A percentile compares a stretch with the other conserved stretches of the same genome.
Conservation (phyloP, 2,888 invertebrate species). For the Chymomyza fuscimana region DNA sequence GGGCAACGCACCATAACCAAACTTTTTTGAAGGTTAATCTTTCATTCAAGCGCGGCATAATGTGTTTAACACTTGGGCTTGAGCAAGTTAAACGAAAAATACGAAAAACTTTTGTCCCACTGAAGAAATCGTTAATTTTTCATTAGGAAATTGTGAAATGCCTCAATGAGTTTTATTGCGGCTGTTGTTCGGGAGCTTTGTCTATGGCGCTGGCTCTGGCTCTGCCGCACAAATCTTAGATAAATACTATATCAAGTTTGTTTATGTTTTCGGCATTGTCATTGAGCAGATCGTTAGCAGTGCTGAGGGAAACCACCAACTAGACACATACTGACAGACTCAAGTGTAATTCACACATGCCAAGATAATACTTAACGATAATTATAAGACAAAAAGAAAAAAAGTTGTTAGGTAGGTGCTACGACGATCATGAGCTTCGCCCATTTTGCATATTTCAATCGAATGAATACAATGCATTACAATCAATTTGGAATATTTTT, state of each 20-base stretch:
- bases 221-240: too few species aligned
- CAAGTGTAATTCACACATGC: slow-evolving; percentile 23
- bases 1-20: slow-evolving; percentile 40
- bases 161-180: slow-evolving; percentile 7
- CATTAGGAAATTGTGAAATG: slow-evolving; percentile 57
- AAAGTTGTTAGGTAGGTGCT: neutral
- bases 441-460: neutral
- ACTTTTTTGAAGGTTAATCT: slow-evolving; percentile 59
- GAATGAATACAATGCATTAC: slow-evolving; percentile 11
- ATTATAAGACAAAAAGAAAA: slow-evolving; percentile 11
- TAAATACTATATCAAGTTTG: slow-evolving; percentile 3
- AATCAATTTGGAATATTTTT: neutral
- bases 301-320: slow-evolving; percentile 29
- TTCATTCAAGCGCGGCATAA: slow-evolving; percentile 40
- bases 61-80: slow-evolving; percentile 36
- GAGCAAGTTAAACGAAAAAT: neutral
- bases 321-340: neutral
- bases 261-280: slow-evolving; percentile 25
- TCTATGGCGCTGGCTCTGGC: neutral
- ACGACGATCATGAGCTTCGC: neutral
- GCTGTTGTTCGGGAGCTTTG: slow-evolving; percentile 4
- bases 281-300: slow-evolving; percentile 32
- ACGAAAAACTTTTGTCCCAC: neutral
- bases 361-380: slow-evolving; percentile 14
- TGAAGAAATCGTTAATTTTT: slow-evolving; percentile 51